A percentile compares a stretch with the other conserved stretches of the same genome.
phyloP scores from a whole-genome alignment of 2,797 vertebrate genomes.

The Siniperca undulata region DNA sequence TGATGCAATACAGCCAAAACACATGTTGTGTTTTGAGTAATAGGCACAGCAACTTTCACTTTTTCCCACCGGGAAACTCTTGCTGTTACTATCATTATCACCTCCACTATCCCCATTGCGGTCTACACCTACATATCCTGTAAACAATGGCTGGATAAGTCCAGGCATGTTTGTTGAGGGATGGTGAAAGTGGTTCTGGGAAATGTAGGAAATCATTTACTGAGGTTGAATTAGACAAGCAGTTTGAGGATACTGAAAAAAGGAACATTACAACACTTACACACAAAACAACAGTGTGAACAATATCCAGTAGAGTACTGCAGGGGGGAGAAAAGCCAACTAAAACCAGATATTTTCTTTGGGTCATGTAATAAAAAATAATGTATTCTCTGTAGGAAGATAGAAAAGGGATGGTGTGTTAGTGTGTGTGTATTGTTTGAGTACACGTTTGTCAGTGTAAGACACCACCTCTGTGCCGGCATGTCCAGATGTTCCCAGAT shows the following conservation, averaged over 20 bases:
- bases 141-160: conserved; percentile 40
- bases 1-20: conserved; percentile 10
- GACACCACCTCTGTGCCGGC: conserved; percentile 33
- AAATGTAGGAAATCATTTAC: conserved; percentile 57
- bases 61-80: background rate
- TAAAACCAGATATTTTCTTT: background rate
- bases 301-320: background rate
- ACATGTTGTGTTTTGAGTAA: conserved; percentile 24
- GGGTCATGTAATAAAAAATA: conserved; percentile 2
- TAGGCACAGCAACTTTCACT: conserved; percentile 1
- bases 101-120: conserved; percentile 14
- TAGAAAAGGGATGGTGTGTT: conserved; percentile 10
- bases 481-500: conserved; percentile 79
- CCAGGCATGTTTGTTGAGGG: conserved; percentile 55
- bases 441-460: conserved; percentile 33
- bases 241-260: background rate
- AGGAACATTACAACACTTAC: background rate
- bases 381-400: conserved; percentile 2
- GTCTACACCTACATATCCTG: conserved; percentile 11
- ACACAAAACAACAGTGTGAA: background rate
- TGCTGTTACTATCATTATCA: conserved; percentile 16
- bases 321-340: background rate
- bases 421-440: conserved; percentile 16
- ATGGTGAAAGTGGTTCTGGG: conserved; percentile 56
- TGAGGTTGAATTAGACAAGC: background rate